Conservation (phyloP, 37 sponge, comb jelly and placozoan species). For the Hexactinellida sp. region DNA sequence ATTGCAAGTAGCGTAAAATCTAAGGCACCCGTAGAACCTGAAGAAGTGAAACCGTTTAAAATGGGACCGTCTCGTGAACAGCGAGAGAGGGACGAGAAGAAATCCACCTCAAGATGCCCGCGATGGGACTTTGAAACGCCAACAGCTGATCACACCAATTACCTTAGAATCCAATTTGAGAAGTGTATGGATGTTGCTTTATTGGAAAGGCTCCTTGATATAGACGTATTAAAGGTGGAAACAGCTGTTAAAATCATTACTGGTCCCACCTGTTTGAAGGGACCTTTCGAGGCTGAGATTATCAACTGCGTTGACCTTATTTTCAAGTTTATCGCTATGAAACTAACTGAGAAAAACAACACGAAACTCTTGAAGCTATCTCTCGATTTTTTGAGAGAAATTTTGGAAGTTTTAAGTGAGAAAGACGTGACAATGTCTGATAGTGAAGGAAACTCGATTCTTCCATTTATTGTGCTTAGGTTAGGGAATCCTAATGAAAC, state of each 20-base stretch:
- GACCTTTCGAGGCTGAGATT: conserved; percentile 35
- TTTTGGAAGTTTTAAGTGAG: conserved; percentile 35
- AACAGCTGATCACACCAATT: conserved; percentile 67
- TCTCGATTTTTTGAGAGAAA: conserved; percentile 53
- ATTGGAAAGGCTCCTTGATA: conserved; percentile 59
- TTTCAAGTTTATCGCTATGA: conserved; percentile 65
- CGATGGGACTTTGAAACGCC: conserved; percentile 68
- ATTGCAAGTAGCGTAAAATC: background rate
- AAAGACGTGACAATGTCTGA: conserved; percentile 51
- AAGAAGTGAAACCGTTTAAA: conserved; percentile 9
- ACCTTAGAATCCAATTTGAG: conserved; percentile 75
- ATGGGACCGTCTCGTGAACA: background rate
- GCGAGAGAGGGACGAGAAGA: background rate
- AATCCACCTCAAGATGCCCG: background rate
- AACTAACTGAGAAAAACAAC: conserved; percentile 38
- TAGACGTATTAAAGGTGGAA: conserved; percentile 76
- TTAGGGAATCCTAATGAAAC: conserved; percentile 20
- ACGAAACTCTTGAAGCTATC: conserved; percentile 65
- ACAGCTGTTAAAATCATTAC: conserved; percentile 24
- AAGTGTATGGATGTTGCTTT: conserved; percentile 46
- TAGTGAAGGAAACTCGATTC: conserved; percentile 56
- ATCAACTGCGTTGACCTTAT: conserved; percentile 51
- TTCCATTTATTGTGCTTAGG: conserved; percentile 72
- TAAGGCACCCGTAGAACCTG: background rate
- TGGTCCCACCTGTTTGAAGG: background rate